Percentiles rank a stretch among this genome's conserved stretches.
Evolutionary conservation across 2,113 vertebrate species (phyloP).

Genomic region (Sciurus niger): DNA sequence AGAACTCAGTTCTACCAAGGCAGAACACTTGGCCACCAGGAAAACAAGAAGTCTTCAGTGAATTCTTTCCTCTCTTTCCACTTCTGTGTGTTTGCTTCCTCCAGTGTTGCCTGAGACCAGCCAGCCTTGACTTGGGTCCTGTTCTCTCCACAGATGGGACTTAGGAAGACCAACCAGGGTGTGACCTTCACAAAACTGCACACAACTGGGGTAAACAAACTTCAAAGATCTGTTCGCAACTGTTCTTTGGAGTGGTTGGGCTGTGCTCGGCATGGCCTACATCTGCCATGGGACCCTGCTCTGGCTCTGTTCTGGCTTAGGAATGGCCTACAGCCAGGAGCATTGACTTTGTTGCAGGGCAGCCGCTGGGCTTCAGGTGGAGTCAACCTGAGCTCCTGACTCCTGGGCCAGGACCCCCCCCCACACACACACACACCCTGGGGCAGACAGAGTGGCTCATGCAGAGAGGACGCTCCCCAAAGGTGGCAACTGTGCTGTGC

Average conservation of each 20-base stretch:
- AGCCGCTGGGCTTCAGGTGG: not conserved
- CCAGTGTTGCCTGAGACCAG: constrained; percentile 61
- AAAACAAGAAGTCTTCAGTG: not conserved
- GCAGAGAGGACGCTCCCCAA: not conserved
- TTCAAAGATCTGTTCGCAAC: too few relatives aligned
- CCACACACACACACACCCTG: too few relatives aligned
- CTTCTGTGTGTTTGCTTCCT: constrained; percentile 3
- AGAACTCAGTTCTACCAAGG: constrained; percentile 51
- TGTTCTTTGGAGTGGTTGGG: too few relatives aligned
- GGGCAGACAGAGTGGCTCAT: not conserved
- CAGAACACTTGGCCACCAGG: not conserved
- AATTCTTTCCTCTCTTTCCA: not conserved
- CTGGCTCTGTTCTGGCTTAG: too few relatives aligned
- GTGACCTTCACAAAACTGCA: too few relatives aligned
- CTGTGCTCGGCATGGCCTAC: too few relatives aligned
- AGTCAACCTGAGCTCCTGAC: not conserved
- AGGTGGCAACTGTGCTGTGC: not conserved
- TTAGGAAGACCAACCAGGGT: too few relatives aligned
- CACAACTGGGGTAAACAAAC: too few relatives aligned
- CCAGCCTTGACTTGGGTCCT: not conserved
- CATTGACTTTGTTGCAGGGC: too few relatives aligned
- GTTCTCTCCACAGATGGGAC: not conserved
- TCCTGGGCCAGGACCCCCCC: not conserved
- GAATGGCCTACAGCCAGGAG: too few relatives aligned
- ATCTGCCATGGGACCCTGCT: too few relatives aligned